phyloP scores from a whole-genome alignment of 2,888 invertebrate genomes.

The Lasioglossum morio region DNA sequence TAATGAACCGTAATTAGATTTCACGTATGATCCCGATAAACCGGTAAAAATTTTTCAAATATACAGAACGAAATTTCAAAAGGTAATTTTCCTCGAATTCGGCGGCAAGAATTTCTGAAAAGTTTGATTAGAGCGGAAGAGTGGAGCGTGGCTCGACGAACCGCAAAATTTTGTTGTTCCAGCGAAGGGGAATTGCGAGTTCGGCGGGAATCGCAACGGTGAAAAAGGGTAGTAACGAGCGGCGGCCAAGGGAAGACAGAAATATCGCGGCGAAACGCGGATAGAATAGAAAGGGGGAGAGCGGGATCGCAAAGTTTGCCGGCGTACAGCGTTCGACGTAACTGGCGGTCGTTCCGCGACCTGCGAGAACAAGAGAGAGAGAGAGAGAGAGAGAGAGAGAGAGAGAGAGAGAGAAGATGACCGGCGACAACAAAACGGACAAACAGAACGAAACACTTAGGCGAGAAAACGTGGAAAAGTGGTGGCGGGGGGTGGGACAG shows the following conservation, averaged over 20 bases:
- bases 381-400: neutral
- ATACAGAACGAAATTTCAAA: neutral
- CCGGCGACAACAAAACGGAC: neutral
- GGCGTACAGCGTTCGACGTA: neutral
- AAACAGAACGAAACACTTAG: conserved; percentile 7
- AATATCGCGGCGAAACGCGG: neutral
- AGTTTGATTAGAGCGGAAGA: neutral
- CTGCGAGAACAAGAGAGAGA: neutral
- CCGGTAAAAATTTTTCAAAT: neutral
- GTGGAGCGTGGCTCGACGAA: neutral
- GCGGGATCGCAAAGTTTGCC: conserved; percentile 7
- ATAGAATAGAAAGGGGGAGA: neutral
- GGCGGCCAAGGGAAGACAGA: neutral
- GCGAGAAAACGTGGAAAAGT: neutral
- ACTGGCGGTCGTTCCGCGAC: neutral
- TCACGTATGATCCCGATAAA: neutral
- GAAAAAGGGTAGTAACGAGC: neutral
- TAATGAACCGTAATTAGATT: neutral
- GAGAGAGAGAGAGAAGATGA: neutral
- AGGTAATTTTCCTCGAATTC: neutral
- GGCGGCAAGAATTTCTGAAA: neutral
- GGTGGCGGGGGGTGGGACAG: neutral
- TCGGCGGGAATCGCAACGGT: neutral
- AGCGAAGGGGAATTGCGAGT: neutral
- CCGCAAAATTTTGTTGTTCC: neutral